A percentile compares a stretch with the other conserved stretches of the same genome.
These are phyloP conservation scores for Zygaena filipendulae DNA, from an alignment of 2,888 invertebrate genomes.

Conservation along the genomic window DNA sequence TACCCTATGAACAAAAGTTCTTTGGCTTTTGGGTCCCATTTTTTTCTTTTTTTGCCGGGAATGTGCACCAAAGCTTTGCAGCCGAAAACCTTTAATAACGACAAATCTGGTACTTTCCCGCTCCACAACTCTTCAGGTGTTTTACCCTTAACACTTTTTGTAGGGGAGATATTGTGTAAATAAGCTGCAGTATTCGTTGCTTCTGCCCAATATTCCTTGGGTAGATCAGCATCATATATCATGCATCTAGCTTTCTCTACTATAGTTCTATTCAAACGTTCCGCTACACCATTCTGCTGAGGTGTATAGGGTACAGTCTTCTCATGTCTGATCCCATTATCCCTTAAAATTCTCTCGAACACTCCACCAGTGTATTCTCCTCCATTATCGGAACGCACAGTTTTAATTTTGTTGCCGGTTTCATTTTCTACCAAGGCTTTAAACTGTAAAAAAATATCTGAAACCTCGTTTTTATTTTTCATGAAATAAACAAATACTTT, in stretches of 20 bases:
- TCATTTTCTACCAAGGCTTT: constrained; percentile 7
- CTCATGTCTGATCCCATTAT: constrained; percentile 20
- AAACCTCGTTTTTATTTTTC: constrained; percentile 8
- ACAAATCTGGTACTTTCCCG: constrained; percentile 2
- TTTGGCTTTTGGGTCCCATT: constrained; percentile 9
- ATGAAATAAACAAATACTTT: constrained; percentile 14
- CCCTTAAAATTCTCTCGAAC: constrained; percentile 7
- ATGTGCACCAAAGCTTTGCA: constrained; percentile 10
- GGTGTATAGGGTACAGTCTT: constrained; percentile 21
- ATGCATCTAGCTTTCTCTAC: constrained; percentile 11
- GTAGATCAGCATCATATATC: constrained; percentile 7
- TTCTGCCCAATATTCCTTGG: constrained; percentile 9
- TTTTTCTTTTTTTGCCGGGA: constrained; percentile 4
- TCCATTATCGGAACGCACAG: constrained; percentile 7
- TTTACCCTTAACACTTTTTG: constrained; percentile 3
- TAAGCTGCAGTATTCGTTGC: constrained; percentile 14
- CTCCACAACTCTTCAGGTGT: constrained; percentile 12
- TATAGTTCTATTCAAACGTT: constrained; percentile 16
- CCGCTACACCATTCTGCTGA: constrained; percentile 25
- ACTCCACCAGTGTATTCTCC: constrained; percentile 10
- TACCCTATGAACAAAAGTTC: constrained; percentile 9
- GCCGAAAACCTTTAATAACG: constrained; percentile 8
- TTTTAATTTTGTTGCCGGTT: constrained; percentile 8
- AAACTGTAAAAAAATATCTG: constrained; percentile 2
- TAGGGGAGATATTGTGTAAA: constrained; percentile 12